These are phyloP conservation scores for Cheiracanthium punctorium DNA, from an alignment of 2,888 invertebrate genomes.

Conservation along the genomic window DNA sequence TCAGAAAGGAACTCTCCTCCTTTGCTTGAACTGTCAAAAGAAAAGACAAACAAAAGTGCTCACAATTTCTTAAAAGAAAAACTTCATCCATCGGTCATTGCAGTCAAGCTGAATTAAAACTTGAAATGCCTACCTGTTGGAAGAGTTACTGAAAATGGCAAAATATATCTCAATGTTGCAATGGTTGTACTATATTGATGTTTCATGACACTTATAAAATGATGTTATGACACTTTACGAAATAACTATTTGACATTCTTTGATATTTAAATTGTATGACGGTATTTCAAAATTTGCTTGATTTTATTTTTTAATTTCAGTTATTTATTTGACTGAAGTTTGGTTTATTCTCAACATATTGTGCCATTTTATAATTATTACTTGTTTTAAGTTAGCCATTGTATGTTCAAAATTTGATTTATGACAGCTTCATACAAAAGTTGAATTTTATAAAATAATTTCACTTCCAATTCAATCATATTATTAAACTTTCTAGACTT, in stretches of 20 bases:
- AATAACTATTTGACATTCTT: background rate
- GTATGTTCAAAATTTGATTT: background rate
- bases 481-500: slow-evolving; percentile 18
- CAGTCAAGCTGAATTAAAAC: slow-evolving; percentile 38
- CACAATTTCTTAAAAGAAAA: no score
- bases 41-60: slow-evolving; percentile 10
- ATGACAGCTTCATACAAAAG: background rate
- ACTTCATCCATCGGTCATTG: slow-evolving; percentile 22
- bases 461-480: no score
- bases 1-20: background rate
- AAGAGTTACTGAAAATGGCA: background rate
- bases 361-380: background rate
- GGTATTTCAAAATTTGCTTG: background rate
- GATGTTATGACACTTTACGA: background rate
- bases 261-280: background rate
- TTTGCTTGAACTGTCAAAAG: slow-evolving; percentile 15
- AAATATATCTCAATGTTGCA: background rate
- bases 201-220: slow-evolving; percentile 19
- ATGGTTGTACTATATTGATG: slow-evolving; percentile 20
- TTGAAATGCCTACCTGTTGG: slow-evolving; percentile 48
- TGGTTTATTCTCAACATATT: background rate
- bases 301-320: background rate
- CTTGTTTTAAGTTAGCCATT: background rate
- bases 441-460: background rate
- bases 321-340: background rate